Evolutionary conservation across 2,888 invertebrate species (phyloP).

Genomic region (Cataglyphis rosenhaueri): DNA sequence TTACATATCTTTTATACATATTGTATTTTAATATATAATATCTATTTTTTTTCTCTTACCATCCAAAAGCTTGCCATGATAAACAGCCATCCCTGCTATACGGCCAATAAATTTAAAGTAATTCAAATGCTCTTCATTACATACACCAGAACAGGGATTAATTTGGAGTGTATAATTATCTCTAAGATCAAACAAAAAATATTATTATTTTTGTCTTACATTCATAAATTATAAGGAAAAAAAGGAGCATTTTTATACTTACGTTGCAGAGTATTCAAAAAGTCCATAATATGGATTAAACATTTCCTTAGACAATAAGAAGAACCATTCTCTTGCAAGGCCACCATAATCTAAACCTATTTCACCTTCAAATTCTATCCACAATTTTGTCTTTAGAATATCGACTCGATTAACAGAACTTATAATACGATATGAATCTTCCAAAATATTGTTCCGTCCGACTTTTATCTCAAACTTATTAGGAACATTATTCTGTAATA

Average conservation of each 20-base stretch:
- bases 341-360: constrained; percentile 98
- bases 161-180: constrained; percentile 99
- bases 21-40: constrained; percentile 1
- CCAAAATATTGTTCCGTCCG: constrained; percentile 95
- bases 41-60: constrained; percentile 87
- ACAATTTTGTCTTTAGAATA: constrained; percentile 97
- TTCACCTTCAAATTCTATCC: constrained; percentile 99
- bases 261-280: constrained; percentile 99
- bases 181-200: constrained; percentile 85
- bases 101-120: constrained; percentile 99
- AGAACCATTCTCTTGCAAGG: constrained; percentile 99
- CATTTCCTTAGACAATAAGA: constrained; percentile 99
- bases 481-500: constrained; percentile 94
- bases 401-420: constrained; percentile 96
- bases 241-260: constrained; percentile 83
- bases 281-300: constrained; percentile 99
- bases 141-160: constrained; percentile 98
- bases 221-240: neutral
- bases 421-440: constrained; percentile 98
- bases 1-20: neutral
- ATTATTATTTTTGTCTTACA: neutral
- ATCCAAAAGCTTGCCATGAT: constrained; percentile 98
- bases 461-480: constrained; percentile 99
- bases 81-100: constrained; percentile 99
- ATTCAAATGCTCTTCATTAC: constrained; percentile 98